Evolutionary conservation across 2,797 vertebrate genomes (phyloP), one percentile per base, ranked within the genome.

Genomic region (Ispidina lecontei): DNA sequence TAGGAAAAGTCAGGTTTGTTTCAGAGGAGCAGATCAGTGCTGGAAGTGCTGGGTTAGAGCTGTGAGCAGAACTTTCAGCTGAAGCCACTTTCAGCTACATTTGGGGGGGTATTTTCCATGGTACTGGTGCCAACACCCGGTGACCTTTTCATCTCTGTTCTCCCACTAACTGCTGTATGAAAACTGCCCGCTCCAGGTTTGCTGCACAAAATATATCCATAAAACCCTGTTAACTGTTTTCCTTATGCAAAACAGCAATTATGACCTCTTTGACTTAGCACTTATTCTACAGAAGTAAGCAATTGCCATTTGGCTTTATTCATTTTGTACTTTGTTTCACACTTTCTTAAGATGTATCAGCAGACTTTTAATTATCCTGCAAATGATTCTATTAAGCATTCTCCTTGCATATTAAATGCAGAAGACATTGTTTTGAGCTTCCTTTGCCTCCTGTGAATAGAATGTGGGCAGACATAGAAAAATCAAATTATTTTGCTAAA

Each of bases 401-500:
- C 92, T 96, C 82, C 87, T 96, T 96, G 97, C 96, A 97, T 97
- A 96, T 97, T 97, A 97, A 96, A 97, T 94, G 89, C 77, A 94
- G 91, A 87, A 96, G 91, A 96, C 89, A 96, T 97, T 98, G 93
- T 97, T 97, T 97, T 97, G 92, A 90, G 87, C 68, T 94, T 97
- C 65, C 68, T 95, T 97, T 81, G 89, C 87, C 87, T 96, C 94
- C 86, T 95, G 83, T 96, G 89, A 97, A 94, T 92, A 95, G 90
- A 93, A 95, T 97, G 90, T 97, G 90, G 93, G 91, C 49, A 96
- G 95, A 97, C 84, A 96, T 95, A 95, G 96, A 95, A 87, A 97
- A 97, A 97, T 97, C 89, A 96, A 95, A 96, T 97, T 97, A 97
- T 97, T 97, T 96, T 95, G 88, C 89, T 95, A 95, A 91, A 95